These are phyloP conservation scores for Notiomystis cincta DNA, from an alignment of 2,113 vertebrate species.

Conservation along the genomic window DNA sequence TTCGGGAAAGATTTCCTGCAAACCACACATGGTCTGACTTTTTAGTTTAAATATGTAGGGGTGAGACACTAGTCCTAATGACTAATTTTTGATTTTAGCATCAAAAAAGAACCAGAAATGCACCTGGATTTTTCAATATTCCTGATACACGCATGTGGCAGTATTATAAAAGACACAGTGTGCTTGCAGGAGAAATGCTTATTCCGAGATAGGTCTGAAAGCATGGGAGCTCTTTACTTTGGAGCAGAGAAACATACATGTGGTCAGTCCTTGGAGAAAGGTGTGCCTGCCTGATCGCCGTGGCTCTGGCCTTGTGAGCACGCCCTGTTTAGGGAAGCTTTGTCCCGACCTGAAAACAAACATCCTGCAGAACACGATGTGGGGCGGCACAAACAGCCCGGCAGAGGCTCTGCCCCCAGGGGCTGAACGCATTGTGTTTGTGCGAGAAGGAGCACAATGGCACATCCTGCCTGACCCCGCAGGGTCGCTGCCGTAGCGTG, in stretches of 20 bases:
- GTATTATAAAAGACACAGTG: background rate
- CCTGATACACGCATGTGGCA: rapidly evolving
- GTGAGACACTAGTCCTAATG: background rate
- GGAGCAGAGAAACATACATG: background rate
- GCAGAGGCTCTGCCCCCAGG: background rate
- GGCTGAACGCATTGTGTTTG: constrained; percentile 34
- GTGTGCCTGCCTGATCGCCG: background rate
- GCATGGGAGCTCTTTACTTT: background rate
- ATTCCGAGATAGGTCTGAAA: background rate
- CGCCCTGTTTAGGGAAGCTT: background rate
- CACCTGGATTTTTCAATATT: background rate
- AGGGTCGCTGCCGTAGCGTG: background rate
- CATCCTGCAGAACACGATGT: constrained; percentile 26
- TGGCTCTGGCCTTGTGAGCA: background rate
- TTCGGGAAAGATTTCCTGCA: background rate
- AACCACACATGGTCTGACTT: background rate
- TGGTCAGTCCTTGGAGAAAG: background rate
- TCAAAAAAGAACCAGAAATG: background rate
- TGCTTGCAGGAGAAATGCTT: background rate
- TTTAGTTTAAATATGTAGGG: background rate
- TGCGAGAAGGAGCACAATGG: constrained; percentile 16
- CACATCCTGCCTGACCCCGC: background rate
- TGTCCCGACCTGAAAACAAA: constrained; percentile 59
- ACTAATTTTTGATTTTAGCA: background rate
- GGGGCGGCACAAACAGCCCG: background rate